These are phyloP conservation scores for Apis florea DNA, from an alignment of 1,140 invertebrate genomes.

Conservation along the genomic window DNA sequence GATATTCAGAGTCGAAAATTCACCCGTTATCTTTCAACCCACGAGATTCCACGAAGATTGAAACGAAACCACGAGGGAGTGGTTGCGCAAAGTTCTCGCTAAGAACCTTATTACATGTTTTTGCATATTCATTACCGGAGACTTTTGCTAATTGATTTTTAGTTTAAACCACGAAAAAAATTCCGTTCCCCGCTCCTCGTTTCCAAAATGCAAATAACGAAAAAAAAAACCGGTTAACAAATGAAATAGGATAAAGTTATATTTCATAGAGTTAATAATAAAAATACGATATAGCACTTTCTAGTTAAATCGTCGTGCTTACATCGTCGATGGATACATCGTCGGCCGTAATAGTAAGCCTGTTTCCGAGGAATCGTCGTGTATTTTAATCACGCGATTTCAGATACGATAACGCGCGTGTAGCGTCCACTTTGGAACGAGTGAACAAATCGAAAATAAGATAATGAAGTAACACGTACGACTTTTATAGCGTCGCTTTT, in stretches of 20 bases:
- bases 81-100: constrained; percentile 15
- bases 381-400: constrained; percentile 44
- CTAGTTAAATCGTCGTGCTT: no score
- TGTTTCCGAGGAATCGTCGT: neutral
- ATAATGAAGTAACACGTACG: constrained; percentile 33
- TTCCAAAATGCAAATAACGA: neutral
- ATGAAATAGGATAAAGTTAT: no score
- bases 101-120: neutral
- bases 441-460: constrained; percentile 41
- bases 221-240: neutral
- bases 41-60: neutral
- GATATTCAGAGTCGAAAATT: neutral
- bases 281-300: no score
- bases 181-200: neutral
- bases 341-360: neutral
- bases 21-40: neutral
- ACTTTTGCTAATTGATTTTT: constrained; percentile 21
- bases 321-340: neutral
- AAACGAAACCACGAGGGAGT: neutral
- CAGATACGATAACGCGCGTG: constrained; percentile 43
- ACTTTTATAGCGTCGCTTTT: no score
- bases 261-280: no score
- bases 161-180: constrained; percentile 1
- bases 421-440: neutral
- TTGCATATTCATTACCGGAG: constrained; percentile 18